Conservation (phyloP, 2,888 invertebrate species). For the Luperina testacea region DNA sequence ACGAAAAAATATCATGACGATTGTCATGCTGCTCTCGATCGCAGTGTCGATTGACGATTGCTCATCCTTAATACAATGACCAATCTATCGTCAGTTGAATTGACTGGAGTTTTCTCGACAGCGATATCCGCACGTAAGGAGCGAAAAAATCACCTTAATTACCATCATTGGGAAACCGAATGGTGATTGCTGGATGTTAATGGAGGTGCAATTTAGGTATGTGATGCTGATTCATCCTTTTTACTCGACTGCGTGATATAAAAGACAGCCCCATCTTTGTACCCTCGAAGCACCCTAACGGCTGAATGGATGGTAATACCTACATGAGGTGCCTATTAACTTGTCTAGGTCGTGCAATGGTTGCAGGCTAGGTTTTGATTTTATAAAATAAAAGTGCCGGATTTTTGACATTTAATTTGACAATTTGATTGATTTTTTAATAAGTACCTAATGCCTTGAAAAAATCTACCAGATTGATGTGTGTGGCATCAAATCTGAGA, state of each 20-base stretch:
- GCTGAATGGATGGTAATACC: background rate
- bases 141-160: background rate
- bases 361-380: background rate
- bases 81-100: background rate
- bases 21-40: background rate
- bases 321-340: too few relatives aligned
- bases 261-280: background rate
- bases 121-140: too few relatives aligned
- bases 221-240: background rate
- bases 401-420: too few relatives aligned
- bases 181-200: background rate
- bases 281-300: background rate
- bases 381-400: background rate
- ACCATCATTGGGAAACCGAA: background rate
- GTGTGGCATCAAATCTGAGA: background rate
- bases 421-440: too few relatives aligned
- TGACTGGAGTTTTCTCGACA: background rate
- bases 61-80: background rate
- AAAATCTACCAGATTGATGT: background rate
- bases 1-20: slow-evolving; percentile 6
- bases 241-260: background rate
- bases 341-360: background rate
- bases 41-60: background rate
- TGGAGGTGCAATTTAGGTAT: too few relatives aligned
- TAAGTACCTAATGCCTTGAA: background rate